A percentile compares a stretch with the other conserved stretches of the same genome.
Conservation (phyloP, 2,797 vertebrate species). For the Uromys caudimaculatus region DNA sequence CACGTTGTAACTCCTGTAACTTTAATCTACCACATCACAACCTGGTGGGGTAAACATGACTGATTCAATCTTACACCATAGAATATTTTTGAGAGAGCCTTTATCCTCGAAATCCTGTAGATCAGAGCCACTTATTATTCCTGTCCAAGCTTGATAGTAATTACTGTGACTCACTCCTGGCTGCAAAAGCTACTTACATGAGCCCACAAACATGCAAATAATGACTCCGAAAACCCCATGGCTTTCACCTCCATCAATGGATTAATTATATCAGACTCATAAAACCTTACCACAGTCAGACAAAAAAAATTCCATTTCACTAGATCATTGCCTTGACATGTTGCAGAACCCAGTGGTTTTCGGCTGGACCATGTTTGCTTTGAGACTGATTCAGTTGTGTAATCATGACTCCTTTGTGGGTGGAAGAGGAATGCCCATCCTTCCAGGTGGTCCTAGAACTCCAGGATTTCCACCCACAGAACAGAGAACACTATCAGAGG, state of each 20-base stretch:
- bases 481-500: conserved; percentile 1
- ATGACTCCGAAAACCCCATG: conserved; percentile 53
- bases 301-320: conserved; percentile 57
- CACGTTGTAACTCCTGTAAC: background rate
- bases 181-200: conserved; percentile 56
- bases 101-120: conserved; percentile 51
- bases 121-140: conserved; percentile 47
- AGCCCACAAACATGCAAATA: conserved; percentile 55
- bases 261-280: conserved; percentile 46
- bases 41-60: background rate
- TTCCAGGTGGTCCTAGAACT: background rate
- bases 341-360: conserved; percentile 22
- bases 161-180: conserved; percentile 52
- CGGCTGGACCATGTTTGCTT: background rate
- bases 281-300: conserved; percentile 40
- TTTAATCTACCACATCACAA: background rate
- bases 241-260: conserved; percentile 18
- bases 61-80: background rate
- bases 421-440: background rate
- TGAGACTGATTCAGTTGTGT: background rate
- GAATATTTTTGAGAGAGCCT: conserved; percentile 51
- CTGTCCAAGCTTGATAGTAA: conserved; percentile 56
- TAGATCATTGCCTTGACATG: conserved; percentile 46
- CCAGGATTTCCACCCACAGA: background rate
- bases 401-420: background rate